Conservation (phyloP, 1,140 invertebrate species). For the Drosophila neocordata region DNA sequence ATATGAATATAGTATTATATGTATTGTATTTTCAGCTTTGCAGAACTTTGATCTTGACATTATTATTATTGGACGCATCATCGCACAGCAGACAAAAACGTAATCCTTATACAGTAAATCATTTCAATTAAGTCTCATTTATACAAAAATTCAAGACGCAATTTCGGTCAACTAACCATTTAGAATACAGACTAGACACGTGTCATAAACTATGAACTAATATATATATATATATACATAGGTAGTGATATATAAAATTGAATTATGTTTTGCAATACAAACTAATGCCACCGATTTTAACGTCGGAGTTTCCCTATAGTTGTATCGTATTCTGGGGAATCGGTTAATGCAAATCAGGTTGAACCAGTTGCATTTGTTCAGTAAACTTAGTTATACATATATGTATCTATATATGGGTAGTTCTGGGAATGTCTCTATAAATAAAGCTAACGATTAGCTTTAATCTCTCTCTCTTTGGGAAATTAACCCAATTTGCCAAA, state of each 20-base stretch:
- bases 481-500: background rate
- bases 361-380: slow-evolving; percentile 8
- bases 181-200: slow-evolving; percentile 9
- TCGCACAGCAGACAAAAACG: slow-evolving; percentile 23
- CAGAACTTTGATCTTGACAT: slow-evolving; percentile 14
- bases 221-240: slow-evolving; percentile 12
- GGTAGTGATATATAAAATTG: background rate
- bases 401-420: background rate
- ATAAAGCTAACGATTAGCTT: background rate
- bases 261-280: slow-evolving; percentile 2
- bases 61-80: slow-evolving; percentile 18
- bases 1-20: background rate
- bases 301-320: background rate
- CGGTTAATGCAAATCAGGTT: slow-evolving; percentile 5
- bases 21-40: slow-evolving; percentile 14
- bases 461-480: background rate
- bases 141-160: slow-evolving; percentile 40
- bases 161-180: slow-evolving; percentile 33
- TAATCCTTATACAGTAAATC: slow-evolving; percentile 56
- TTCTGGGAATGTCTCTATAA: background rate
- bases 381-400: background rate
- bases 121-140: slow-evolving; percentile 68
- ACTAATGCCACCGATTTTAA: background rate
- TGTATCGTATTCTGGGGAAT: background rate
- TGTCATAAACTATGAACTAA: background rate